phyloP scores from a whole-genome alignment of 2,797 vertebrate species.

The Prunella strophiata region DNA sequence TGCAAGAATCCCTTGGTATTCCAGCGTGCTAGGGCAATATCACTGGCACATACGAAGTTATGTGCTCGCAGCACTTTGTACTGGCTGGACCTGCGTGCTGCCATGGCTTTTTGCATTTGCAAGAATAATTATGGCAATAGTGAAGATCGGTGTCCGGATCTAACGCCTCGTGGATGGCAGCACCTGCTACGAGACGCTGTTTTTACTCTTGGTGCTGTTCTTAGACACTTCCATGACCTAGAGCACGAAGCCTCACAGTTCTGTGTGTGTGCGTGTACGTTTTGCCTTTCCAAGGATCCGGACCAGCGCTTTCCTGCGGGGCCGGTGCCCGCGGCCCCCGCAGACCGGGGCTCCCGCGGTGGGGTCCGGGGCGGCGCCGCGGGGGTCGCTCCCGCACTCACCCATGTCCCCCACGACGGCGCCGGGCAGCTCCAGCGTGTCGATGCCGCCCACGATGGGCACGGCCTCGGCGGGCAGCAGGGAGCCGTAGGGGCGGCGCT shows the following conservation, averaged over 20 bases:
- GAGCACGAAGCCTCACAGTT: not conserved
- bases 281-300: not conserved
- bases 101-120: rapidly evolving
- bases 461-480: conserved; percentile 33
- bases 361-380: not conserved
- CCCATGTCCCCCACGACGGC: conserved; percentile 33
- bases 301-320: rapidly evolving
- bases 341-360: not conserved
- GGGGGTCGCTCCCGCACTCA: conserved; percentile 22
- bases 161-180: rapidly evolving
- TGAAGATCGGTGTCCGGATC: rapidly evolving
- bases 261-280: rapidly evolving
- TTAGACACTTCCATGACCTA: not conserved
- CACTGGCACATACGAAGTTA: rapidly evolving
- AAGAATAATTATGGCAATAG: rapidly evolving
- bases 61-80: rapidly evolving
- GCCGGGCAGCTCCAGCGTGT: conserved; percentile 66
- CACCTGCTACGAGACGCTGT: not conserved
- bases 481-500: conserved; percentile 11
- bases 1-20: not conserved
- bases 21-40: rapidly evolving
- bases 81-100: rapidly evolving
- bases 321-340: not conserved
- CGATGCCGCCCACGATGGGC: conserved; percentile 69
- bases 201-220: not conserved